Conservation (phyloP, 2,797 vertebrate species). For the Falco berigora region DNA sequence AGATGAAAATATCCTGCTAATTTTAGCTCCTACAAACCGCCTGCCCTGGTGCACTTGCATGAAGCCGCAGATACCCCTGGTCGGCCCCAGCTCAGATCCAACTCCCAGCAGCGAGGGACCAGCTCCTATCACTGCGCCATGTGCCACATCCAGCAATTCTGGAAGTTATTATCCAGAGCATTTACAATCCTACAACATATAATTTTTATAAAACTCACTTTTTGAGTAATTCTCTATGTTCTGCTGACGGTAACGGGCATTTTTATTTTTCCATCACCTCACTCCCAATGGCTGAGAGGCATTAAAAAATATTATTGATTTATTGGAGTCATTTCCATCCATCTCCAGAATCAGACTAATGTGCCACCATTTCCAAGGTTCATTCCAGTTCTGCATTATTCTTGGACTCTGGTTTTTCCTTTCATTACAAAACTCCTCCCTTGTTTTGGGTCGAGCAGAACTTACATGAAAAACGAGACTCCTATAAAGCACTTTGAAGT, state of each 20-base stretch:
- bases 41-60: not conserved
- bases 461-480: not conserved
- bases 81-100: fast-evolving
- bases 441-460: not conserved
- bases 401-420: not conserved
- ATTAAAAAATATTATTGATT: not conserved
- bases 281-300: not conserved
- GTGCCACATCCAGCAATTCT: not conserved
- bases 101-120: not conserved
- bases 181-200: fast-evolving
- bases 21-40: not conserved
- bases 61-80: not conserved
- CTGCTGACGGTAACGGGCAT: not conserved
- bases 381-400: not conserved
- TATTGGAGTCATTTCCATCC: not conserved
- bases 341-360: not conserved
- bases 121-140: not conserved
- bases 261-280: not conserved
- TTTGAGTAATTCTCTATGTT: not conserved
- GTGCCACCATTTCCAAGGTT: not conserved
- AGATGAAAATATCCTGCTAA: not conserved
- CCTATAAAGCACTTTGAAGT: not conserved
- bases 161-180: not conserved
- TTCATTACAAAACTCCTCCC: not conserved
- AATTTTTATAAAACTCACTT: not conserved